Percentiles rank a stretch among this genome's conserved stretches.
Conservation (phyloP, 2,888 invertebrate genomes). For the Sisyra nigra region DNA sequence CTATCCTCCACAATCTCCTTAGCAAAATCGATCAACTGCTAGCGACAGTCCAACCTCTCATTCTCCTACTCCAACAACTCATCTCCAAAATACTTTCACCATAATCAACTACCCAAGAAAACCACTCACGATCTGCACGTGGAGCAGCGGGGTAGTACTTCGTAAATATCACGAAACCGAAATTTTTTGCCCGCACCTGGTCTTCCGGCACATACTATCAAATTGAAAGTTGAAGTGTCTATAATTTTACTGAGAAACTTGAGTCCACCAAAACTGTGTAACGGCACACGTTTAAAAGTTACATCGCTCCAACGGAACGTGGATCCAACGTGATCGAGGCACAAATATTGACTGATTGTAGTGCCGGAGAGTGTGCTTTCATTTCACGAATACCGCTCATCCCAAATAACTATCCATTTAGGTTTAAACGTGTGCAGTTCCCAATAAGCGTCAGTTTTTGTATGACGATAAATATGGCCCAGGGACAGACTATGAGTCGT, state of each 20-base stretch:
- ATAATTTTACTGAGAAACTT: conserved; percentile 12
- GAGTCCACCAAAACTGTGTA: conserved; percentile 13
- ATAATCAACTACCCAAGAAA: too few relatives aligned
- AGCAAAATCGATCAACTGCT: too few relatives aligned
- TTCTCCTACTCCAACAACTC: too few relatives aligned
- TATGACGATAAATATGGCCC: conserved; percentile 13
- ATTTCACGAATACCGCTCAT: conserved; percentile 13
- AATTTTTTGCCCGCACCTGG: conserved; percentile 11
- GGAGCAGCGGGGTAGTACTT: too few relatives aligned
- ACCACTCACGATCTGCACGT: too few relatives aligned
- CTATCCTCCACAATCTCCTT: too few relatives aligned
- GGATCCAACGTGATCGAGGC: conserved; percentile 11
- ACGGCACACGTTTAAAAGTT: conserved; percentile 13
- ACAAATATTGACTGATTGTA: conserved; percentile 11
- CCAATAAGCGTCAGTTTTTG: conserved; percentile 4
- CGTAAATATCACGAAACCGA: too few relatives aligned
- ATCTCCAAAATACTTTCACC: too few relatives aligned
- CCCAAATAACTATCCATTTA: conserved; percentile 12
- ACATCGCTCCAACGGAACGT: conserved; percentile 8
- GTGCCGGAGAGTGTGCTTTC: conserved; percentile 10
- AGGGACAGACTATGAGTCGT: conserved; percentile 12
- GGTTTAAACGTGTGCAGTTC: conserved; percentile 13
- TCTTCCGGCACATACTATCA: conserved; percentile 12
- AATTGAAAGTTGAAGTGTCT: conserved; percentile 11
- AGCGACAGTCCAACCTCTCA: too few relatives aligned